A percentile compares a stretch with the other conserved stretches of the same genome.
Conservation (phyloP, 2,888 invertebrate genomes). For the Yponomeuta malinellus region DNA sequence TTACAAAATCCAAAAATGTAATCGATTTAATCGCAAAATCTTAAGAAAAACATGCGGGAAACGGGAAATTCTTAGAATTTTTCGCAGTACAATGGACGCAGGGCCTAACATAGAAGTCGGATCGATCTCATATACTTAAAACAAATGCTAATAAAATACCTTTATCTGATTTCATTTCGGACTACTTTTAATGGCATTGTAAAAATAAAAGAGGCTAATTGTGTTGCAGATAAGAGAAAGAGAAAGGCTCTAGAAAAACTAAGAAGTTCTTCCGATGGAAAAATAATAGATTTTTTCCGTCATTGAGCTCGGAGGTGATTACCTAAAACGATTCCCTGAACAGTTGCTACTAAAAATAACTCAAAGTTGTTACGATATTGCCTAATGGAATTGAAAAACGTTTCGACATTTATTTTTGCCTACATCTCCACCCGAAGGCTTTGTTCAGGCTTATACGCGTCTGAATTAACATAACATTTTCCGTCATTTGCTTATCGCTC, state of each 20-base stretch:
- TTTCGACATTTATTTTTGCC: constrained; percentile 18
- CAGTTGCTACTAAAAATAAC: too few species aligned
- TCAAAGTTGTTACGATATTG: too few species aligned
- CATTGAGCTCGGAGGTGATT: neutral
- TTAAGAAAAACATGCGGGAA: too few species aligned
- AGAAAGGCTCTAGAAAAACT: neutral
- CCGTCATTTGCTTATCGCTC: constrained; percentile 72
- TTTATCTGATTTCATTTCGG: constrained; percentile 43
- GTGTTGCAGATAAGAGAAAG: neutral
- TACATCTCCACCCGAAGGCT: constrained; percentile 18
- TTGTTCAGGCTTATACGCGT: constrained; percentile 61
- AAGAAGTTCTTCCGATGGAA: neutral
- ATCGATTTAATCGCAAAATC: too few species aligned
- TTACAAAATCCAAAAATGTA: too few species aligned
- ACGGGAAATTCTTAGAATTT: too few species aligned
- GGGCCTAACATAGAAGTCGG: constrained; percentile 40
- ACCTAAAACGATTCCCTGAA: constrained; percentile 24
- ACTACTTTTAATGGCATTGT: constrained; percentile 12
- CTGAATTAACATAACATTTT: constrained; percentile 72
- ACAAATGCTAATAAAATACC: constrained; percentile 51
- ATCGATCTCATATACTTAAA: constrained; percentile 52
- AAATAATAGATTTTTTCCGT: neutral
- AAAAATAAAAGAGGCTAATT: constrained; percentile 12
- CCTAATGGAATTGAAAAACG: neutral
- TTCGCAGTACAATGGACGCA: too few species aligned